phyloP scores from a whole-genome alignment of 2,113 vertebrate species.

The Marmota flaviventris region DNA sequence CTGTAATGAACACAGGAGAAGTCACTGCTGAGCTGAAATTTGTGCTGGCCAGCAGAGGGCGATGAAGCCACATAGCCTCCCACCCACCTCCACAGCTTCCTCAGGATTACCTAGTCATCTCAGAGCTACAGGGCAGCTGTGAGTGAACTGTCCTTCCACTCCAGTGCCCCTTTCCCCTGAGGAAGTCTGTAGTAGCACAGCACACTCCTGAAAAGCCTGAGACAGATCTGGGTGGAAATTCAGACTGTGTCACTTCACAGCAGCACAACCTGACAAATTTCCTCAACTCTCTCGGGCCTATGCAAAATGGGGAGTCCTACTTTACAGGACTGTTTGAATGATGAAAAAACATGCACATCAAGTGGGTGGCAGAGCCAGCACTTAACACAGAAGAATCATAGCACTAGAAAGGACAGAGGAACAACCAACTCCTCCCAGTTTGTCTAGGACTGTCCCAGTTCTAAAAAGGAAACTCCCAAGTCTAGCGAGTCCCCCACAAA shows the following conservation, averaged over 20 bases:
- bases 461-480: background rate
- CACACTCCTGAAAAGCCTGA: background rate
- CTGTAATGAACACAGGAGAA: slow-evolving; percentile 82
- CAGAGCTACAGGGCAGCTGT: background rate
- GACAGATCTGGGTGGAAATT: background rate
- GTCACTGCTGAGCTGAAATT: background rate
- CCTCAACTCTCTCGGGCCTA: background rate
- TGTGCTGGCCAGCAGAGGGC: slow-evolving; percentile 55
- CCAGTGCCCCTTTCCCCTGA: background rate
- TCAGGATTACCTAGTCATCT: background rate
- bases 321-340: background rate
- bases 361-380: background rate
- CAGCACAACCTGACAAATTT: background rate
- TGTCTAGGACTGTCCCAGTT: background rate
- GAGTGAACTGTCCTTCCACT: background rate
- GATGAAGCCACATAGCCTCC: background rate
- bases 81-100: background rate
- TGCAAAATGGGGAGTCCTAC: background rate
- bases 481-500: background rate
- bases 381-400: background rate
- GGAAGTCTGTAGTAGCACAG: background rate
- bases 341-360: background rate
- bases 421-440: background rate
- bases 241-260: background rate
- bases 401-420: background rate